A percentile compares a stretch with the other conserved stretches of the same genome.
phyloP scores from a whole-genome alignment of 2,888 invertebrate genomes.

The Neoscelio sp. region DNA sequence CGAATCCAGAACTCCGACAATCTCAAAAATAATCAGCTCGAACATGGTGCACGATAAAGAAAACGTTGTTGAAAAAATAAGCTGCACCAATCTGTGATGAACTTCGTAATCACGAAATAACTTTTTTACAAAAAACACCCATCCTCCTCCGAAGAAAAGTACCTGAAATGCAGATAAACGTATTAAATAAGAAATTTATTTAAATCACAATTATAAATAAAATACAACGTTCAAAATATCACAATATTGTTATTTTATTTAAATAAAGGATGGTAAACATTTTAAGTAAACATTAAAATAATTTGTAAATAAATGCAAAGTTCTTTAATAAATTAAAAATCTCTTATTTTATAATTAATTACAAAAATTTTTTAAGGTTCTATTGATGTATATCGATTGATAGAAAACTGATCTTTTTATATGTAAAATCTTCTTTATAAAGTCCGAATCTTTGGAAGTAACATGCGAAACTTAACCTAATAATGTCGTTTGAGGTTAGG shows the following conservation, averaged over 20 bases:
- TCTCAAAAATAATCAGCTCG: constrained; percentile 99
- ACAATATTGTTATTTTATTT: too few relatives aligned
- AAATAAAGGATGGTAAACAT: too few relatives aligned
- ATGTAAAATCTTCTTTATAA: background rate
- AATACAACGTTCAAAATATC: too few relatives aligned
- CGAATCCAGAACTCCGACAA: constrained; percentile 95
- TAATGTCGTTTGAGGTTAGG: constrained; percentile 41
- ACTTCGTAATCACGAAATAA: constrained; percentile 99
- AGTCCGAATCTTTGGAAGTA: constrained; percentile 24
- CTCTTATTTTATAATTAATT: too few relatives aligned
- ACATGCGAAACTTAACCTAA: constrained; percentile 61
- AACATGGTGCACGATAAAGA: constrained; percentile 99
- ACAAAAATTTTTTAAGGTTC: too few relatives aligned
- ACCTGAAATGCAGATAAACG: constrained; percentile 85
- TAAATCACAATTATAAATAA: too few relatives aligned
- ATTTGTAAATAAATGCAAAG: too few relatives aligned
- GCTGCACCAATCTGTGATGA: constrained; percentile 95
- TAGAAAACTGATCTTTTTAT: background rate
- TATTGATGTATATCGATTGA: too few relatives aligned
- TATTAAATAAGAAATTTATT: background rate
- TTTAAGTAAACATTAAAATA: background rate
- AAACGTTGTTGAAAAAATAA: constrained; percentile 98
- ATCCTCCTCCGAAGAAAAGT: constrained; percentile 97
- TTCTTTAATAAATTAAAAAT: too few relatives aligned
- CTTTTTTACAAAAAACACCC: constrained; percentile 99